phyloP scores from a whole-genome alignment of 2,797 vertebrate species.

The Pempheris klunzingeri region DNA sequence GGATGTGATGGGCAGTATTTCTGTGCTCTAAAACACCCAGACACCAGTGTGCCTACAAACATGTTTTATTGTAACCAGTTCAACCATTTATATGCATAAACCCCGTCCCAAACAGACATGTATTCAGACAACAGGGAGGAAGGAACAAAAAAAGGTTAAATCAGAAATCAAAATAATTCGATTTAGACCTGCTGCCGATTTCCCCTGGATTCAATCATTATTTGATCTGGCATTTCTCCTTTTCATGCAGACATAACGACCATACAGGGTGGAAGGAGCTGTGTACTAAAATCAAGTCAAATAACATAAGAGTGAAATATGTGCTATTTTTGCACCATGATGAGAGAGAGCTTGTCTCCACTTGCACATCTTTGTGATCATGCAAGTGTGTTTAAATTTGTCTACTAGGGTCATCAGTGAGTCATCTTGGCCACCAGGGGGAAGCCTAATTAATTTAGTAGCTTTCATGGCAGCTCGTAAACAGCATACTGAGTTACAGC shows the following conservation, averaged over 20 bases:
- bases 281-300: slow-evolving; percentile 34
- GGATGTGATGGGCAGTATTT: background rate
- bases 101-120: background rate
- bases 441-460: slow-evolving; percentile 78
- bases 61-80: background rate
- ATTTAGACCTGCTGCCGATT: slow-evolving; percentile 56
- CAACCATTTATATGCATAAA: slow-evolving; percentile 21
- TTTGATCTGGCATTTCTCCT: slow-evolving; percentile 51
- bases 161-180: no score
- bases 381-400: slow-evolving; percentile 33
- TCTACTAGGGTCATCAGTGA: slow-evolving; percentile 70
- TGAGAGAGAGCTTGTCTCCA: slow-evolving; percentile 7
- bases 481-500: slow-evolving; percentile 60
- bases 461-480: slow-evolving; percentile 60
- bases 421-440: slow-evolving; percentile 75
- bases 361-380: slow-evolving; percentile 1
- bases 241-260: slow-evolving; percentile 51
- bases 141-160: slow-evolving; percentile 19
- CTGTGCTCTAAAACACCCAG: background rate
- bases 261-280: background rate
- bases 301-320: slow-evolving; percentile 25
- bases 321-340: slow-evolving; percentile 14
- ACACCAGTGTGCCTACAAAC: background rate
- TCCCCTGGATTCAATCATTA: slow-evolving; percentile 52
- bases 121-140: slow-evolving; percentile 16